Evolutionary conservation across 2,888 invertebrate genomes (phyloP).

Genomic region (Acheta domesticus): DNA sequence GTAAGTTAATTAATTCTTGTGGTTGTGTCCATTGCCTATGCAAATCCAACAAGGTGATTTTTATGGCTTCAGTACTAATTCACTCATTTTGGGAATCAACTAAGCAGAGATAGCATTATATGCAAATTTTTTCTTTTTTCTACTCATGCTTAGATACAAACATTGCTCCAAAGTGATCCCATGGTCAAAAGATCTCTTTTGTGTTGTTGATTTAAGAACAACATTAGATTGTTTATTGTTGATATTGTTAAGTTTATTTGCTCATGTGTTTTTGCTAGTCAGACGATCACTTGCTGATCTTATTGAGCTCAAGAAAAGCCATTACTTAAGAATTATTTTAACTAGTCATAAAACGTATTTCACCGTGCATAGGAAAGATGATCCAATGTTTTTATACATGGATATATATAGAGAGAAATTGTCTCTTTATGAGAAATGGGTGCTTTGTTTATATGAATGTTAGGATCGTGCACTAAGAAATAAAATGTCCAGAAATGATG

Average conservation of each 20-base stretch:
- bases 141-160: not conserved
- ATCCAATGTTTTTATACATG: not conserved
- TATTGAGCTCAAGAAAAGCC: slow-evolving; percentile 20
- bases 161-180: not conserved
- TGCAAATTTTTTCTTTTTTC: not conserved
- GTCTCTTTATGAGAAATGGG: slow-evolving; percentile 19
- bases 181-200: slow-evolving; percentile 28
- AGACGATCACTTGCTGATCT: slow-evolving; percentile 21
- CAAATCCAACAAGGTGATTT: not conserved
- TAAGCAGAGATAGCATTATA: not conserved
- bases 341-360: slow-evolving; percentile 27
- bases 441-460: slow-evolving; percentile 20
- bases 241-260: slow-evolving; percentile 28
- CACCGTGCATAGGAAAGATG: not conserved
- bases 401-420: not conserved
- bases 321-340: slow-evolving; percentile 25
- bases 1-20: not conserved
- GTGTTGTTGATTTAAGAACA: slow-evolving; percentile 23
- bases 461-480: not conserved
- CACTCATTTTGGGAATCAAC: not conserved
- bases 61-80: not conserved
- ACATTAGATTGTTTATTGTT: slow-evolving; percentile 27
- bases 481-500: slow-evolving; percentile 23
- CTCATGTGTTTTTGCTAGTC: slow-evolving; percentile 30
- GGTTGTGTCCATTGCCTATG: not conserved